These are phyloP conservation scores for Bagarius yarrelli DNA, from an alignment of 2,113 vertebrate species.

Conservation along the genomic window DNA sequence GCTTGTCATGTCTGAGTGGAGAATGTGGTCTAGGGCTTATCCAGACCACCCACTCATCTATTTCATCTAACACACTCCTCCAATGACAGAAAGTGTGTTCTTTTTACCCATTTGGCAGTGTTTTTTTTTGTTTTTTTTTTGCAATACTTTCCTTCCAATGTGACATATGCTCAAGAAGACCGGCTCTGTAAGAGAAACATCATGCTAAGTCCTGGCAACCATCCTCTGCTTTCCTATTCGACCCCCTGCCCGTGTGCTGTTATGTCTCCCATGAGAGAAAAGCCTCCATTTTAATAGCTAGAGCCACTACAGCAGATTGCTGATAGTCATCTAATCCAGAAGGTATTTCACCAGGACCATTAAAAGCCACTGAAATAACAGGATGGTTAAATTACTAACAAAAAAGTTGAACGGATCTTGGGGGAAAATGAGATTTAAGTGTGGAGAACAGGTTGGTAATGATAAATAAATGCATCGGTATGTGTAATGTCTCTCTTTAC, in stretches of 20 bases:
- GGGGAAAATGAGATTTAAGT: neutral
- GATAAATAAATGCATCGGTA: neutral
- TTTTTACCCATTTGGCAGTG: neutral
- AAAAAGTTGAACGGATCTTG: slow-evolving; percentile 5
- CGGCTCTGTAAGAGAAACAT: neutral
- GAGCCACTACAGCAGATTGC: slow-evolving; percentile 10
- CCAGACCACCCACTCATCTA: neutral
- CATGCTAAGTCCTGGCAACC: neutral
- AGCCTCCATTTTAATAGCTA: slow-evolving; percentile 2
- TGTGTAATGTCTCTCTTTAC: neutral
- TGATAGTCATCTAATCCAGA: slow-evolving; percentile 31
- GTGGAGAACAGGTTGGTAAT: neutral
- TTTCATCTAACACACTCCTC: neutral
- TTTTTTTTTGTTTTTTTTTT: neutral
- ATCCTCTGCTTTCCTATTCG: neutral
- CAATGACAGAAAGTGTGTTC: neutral
- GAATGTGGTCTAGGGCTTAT: neutral
- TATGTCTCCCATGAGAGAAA: slow-evolving; percentile 4
- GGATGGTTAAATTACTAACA: slow-evolving; percentile 23
- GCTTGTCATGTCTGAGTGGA: neutral
- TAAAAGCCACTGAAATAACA: slow-evolving; percentile 27
- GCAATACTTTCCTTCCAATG: neutral
- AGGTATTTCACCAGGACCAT: slow-evolving; percentile 5
- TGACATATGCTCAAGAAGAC: neutral
- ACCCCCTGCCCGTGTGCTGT: slow-evolving; percentile 7